Conservation (phyloP, 2,797 vertebrate species). For the Pipistrellus kuhlii region DNA sequence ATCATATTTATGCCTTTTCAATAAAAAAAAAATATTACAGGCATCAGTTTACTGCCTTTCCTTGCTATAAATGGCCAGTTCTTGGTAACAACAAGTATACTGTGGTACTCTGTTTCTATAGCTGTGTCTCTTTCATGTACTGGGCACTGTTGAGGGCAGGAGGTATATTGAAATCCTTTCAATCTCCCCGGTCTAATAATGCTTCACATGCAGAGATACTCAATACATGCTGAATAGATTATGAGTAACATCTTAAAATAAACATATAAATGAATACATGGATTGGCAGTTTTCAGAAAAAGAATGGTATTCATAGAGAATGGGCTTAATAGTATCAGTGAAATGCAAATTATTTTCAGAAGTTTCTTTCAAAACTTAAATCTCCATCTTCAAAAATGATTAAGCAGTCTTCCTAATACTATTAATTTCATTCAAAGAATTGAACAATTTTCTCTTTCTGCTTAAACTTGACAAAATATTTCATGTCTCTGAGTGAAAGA, state of each 20-base stretch:
- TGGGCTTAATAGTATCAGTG: constrained; percentile 1
- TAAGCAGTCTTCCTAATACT: background rate
- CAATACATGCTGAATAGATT: background rate
- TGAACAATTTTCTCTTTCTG: background rate
- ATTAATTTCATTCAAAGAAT: background rate
- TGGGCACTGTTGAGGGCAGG: background rate
- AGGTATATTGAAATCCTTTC: background rate
- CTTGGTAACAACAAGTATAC: background rate
- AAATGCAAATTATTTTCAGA: constrained; percentile 39
- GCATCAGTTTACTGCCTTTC: background rate
- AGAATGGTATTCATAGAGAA: background rate
- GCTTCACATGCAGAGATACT: background rate
- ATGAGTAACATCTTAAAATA: background rate
- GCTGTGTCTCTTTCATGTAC: background rate
- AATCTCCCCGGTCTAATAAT: background rate
- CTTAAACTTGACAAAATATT: constrained; percentile 50
- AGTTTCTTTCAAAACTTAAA: background rate
- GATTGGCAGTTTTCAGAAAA: background rate
- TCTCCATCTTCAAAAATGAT: background rate
- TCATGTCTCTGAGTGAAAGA: background rate
- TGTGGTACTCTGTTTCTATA: background rate
- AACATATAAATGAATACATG: background rate
- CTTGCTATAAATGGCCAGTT: background rate
- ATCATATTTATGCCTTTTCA: background rate
- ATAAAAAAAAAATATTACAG: background rate